Percentiles rank a stretch among this genome's conserved stretches.
phyloP scores from a whole-genome alignment of 1,140 invertebrate genomes.

The Lepidurus packardi region DNA sequence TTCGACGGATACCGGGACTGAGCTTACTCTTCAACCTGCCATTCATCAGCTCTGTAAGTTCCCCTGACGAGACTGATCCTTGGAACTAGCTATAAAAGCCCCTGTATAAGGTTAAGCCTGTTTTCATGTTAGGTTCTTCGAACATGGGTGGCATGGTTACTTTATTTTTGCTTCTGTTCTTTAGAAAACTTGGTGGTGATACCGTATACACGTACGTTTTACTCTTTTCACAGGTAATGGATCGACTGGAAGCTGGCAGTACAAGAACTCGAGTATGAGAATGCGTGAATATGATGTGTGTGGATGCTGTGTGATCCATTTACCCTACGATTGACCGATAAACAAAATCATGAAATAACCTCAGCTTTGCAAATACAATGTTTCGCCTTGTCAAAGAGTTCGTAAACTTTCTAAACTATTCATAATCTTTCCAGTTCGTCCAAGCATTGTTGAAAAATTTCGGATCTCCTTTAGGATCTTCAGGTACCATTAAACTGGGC shows the following conservation, averaged over 20 bases:
- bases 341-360: background rate
- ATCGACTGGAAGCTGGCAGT: slow-evolving; percentile 5
- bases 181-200: background rate
- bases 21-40: slow-evolving; percentile 56
- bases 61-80: background rate
- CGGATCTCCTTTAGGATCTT: slow-evolving; percentile 64
- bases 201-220: background rate
- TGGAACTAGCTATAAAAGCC: background rate
- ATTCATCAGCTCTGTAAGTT: slow-evolving; percentile 53
- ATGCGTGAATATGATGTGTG: background rate
- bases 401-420: background rate
- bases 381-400: background rate
- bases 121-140: background rate
- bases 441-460: slow-evolving; percentile 61
- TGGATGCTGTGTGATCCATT: background rate
- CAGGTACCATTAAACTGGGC: slow-evolving; percentile 60
- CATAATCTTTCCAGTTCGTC: slow-evolving; percentile 65
- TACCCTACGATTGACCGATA: background rate
- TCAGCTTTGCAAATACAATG: background rate
- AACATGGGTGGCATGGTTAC: slow-evolving; percentile 12
- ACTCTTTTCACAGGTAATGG: background rate
- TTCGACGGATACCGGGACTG: slow-evolving; percentile 57
- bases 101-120: background rate
- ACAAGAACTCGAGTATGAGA: slow-evolving; percentile 3
- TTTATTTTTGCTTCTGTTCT: background rate